These are phyloP conservation scores for Scolopax bukidnonensis DNA, from an alignment of 2,797 vertebrate genomes.

Conservation along the genomic window DNA sequence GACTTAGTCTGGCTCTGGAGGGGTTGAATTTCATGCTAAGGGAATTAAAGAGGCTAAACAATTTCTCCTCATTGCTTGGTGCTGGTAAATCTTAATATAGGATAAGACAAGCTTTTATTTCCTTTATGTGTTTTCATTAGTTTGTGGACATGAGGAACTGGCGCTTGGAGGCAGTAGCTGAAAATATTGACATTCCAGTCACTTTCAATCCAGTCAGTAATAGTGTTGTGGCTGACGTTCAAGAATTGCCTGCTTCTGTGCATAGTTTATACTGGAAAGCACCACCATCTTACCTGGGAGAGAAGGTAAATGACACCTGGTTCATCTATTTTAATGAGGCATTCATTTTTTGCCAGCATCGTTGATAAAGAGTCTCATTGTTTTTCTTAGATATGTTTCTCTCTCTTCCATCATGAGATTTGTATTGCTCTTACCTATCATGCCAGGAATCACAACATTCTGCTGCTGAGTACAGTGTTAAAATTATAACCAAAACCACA, in stretches of 20 bases:
- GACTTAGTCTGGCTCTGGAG: background rate
- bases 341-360: background rate
- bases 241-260: constrained; percentile 85
- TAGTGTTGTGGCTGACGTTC: constrained; percentile 90
- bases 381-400: background rate
- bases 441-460: background rate
- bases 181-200: constrained; percentile 76
- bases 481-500: background rate
- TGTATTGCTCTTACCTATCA: background rate
- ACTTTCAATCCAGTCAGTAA: constrained; percentile 89
- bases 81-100: background rate
- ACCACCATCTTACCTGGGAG: constrained; percentile 87
- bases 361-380: background rate
- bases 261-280: constrained; percentile 88
- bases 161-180: constrained; percentile 82
- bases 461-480: background rate
- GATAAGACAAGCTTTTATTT: background rate
- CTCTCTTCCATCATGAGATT: background rate
- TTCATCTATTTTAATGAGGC: background rate
- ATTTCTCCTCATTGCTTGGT: background rate
- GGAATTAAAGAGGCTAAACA: background rate
- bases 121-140: constrained; percentile 70
- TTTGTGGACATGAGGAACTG: constrained; percentile 90
- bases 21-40: background rate
- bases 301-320: constrained; percentile 81